Conservation (phyloP, 2,797 vertebrate species). For the Phoebastria nigripes region DNA sequence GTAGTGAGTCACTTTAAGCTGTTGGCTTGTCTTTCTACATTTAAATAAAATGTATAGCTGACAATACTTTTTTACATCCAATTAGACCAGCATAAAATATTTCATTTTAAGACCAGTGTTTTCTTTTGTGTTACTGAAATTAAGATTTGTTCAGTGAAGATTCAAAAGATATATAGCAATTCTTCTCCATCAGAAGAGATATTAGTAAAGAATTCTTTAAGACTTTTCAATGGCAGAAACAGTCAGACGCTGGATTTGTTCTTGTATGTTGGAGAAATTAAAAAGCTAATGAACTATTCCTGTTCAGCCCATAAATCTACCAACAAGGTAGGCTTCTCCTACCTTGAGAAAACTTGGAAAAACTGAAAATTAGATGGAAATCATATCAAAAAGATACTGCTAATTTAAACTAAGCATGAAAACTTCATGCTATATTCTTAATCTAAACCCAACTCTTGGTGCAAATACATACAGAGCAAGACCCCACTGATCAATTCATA, state of each 20-base stretch:
- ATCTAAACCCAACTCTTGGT: neutral
- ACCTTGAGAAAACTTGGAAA: neutral
- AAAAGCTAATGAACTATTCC: neutral
- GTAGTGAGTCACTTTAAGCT: neutral
- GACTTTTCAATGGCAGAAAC: neutral
- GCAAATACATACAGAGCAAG: neutral
- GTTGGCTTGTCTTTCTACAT: neutral
- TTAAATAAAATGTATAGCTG: neutral
- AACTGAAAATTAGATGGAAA: neutral
- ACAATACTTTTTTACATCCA: neutral
- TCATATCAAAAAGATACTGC: neutral
- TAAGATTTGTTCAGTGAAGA: neutral
- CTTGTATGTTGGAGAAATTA: neutral
- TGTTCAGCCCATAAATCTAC: neutral
- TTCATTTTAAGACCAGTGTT: neutral
- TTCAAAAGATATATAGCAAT: neutral
- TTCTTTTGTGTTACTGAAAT: neutral
- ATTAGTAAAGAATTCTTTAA: neutral
- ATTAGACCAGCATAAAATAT: neutral
- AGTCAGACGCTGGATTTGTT: neutral
- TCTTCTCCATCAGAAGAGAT: neutral
- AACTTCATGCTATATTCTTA: neutral
- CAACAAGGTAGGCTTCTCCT: neutral
- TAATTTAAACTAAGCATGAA: neutral
- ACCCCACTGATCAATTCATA: neutral